Conservation (phyloP, 2,888 invertebrate genomes). For the Nebria brevicollis region DNA sequence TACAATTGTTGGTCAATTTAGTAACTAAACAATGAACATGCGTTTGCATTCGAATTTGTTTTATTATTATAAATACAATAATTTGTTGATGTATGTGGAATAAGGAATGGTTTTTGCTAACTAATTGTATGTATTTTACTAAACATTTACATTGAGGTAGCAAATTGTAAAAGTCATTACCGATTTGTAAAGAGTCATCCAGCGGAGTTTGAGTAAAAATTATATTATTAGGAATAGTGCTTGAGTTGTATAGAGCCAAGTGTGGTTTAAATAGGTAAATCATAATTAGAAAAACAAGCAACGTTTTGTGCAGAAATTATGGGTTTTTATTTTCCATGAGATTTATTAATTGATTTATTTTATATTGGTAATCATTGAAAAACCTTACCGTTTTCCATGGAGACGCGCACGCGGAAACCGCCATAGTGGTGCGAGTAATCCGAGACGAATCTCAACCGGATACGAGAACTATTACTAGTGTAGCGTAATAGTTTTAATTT, state of each 20-base stretch:
- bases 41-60: not conserved
- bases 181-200: not conserved
- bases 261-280: not conserved
- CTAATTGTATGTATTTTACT: slow-evolving; percentile 3
- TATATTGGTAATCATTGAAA: not conserved
- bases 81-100: not conserved
- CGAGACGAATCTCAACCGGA: slow-evolving; percentile 76
- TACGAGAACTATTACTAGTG: slow-evolving; percentile 70
- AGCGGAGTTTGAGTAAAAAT: not conserved
- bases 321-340: not conserved
- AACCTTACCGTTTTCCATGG: slow-evolving; percentile 76
- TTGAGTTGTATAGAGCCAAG: not conserved
- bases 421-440: slow-evolving; percentile 82
- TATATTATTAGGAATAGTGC: not conserved
- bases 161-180: not conserved
- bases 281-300: too few relatives aligned
- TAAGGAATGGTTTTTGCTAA: not conserved
- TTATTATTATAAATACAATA: not conserved
- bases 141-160: not conserved
- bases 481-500: slow-evolving; percentile 78
- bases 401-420: slow-evolving; percentile 78
- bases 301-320: too few relatives aligned
- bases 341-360: not conserved
- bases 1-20: not conserved
- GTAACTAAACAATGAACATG: not conserved